phyloP scores from a whole-genome alignment of 2,113 vertebrate genomes.

The Megaleporinus macrocephalus region DNA sequence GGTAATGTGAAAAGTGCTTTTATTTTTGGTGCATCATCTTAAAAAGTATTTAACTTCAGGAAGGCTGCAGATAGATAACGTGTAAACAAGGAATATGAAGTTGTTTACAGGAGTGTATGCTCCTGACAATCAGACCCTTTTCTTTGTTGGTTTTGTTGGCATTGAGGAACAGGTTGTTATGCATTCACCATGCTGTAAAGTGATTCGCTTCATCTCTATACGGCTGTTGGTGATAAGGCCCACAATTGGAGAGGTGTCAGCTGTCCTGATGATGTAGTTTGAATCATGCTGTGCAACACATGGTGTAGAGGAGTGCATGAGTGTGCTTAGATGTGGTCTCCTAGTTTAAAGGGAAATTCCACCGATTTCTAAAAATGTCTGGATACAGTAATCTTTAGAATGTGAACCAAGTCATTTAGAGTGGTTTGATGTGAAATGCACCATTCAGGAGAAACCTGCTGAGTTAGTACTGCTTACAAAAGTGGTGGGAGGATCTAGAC shows the following conservation, averaged over 20 bases:
- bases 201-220: neutral
- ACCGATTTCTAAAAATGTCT: neutral
- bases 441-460: neutral
- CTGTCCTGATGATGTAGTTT: neutral
- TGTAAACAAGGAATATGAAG: no score
- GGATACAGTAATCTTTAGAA: neutral
- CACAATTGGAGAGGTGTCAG: neutral
- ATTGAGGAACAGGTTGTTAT: neutral
- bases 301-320: neutral
- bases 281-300: constrained; percentile 13
- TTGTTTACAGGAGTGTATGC: no score
- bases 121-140: neutral
- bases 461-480: no score
- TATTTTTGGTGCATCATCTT: no score
- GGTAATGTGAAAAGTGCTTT: no score
- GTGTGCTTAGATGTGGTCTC: neutral
- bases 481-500: no score
- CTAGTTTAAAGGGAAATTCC: neutral
- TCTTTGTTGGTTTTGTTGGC: neutral
- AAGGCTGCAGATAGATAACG: no score
- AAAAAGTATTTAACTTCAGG: no score
- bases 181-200: neutral
- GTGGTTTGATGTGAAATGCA: no score
- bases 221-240: neutral
- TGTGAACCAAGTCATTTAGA: neutral